These are phyloP conservation scores for Hassar affinis DNA, from an alignment of 2,113 vertebrate species.

Conservation along the genomic window DNA sequence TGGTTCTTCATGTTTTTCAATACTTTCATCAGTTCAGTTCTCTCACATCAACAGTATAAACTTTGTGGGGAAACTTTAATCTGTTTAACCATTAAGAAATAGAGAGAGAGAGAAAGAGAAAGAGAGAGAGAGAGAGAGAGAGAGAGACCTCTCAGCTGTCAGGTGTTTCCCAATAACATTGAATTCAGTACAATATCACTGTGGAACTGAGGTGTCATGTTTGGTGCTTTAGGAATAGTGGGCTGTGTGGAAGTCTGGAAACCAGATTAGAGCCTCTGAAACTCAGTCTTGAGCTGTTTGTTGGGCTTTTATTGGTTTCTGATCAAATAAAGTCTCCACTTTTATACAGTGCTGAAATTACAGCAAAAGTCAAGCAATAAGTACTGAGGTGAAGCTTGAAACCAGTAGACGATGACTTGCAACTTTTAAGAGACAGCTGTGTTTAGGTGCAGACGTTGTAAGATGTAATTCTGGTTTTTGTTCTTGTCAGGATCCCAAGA, in stretches of 20 bases:
- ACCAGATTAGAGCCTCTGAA: not conserved
- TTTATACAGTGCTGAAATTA: not conserved
- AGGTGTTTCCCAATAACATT: not conserved
- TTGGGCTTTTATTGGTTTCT: not conserved
- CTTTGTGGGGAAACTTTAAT: not conserved
- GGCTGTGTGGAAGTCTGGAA: not conserved
- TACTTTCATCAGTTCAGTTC: not conserved
- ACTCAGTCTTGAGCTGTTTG: not conserved
- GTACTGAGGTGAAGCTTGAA: not conserved
- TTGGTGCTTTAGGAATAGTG: not conserved
- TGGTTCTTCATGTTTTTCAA: not conserved
- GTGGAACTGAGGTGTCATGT: not conserved
- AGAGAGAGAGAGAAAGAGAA: not conserved
- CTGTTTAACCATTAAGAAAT: not conserved
- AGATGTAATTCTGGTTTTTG: not conserved
- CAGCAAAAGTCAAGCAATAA: not conserved
- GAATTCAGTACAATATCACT: not conserved
- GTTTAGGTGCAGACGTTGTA: too few relatives aligned
- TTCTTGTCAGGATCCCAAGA: not conserved
- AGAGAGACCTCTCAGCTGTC: conserved; percentile 8
- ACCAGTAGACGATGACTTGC: not conserved
- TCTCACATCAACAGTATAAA: not conserved
- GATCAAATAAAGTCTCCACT: conserved; percentile 7
- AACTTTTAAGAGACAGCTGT: not conserved
- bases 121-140: not conserved